Base-by-base conservation (phyloP, 2,888 invertebrate species). In the Tholera decimalis region DNA sequence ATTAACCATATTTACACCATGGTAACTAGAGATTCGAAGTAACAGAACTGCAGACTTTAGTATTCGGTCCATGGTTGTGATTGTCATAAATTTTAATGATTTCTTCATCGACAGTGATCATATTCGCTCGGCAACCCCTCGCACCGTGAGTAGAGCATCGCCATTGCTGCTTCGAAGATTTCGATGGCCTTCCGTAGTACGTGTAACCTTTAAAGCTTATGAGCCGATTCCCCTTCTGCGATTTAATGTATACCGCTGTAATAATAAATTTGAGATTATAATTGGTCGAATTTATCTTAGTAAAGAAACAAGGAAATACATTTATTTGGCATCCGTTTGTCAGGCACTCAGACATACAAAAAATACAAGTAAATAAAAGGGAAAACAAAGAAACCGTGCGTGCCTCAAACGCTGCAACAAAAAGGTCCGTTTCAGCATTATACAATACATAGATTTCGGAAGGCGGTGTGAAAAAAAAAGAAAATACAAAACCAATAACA, bases 71-170 rank as follows among this genome's bases (percentile, higher is more conserved):
- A 58, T 61, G 61, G 22, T 22, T 61, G 18, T 61, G 61, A 3
- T 46, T 59, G 0, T 44, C 51, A 30, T 55, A 11, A 7, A 66
- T 4, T 11, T 22, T 22, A 0, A 87, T 43, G 4, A 89, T 79
- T 43, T 65, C 66, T 8, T 85, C 77, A 3, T 84, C 65, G 0
- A 87, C 28, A 0, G 88, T 90, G 30, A 83, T 59, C 0, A 89
- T 30, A 3, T 53, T 74, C 0, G 89, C 90, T 41, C 64, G 74
- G 64, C 91, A 91, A 0, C 88, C 87, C 7, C 67, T 64, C 1
- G 74, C 71, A 7, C 24, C 56, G 63, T 92, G 89, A 0, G 91
- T 91, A 0, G 91, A 92, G 58, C 92, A 91, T 1, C 83, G 73
- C 92, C 92, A 92, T 9, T 90, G 73, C 0, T 70, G 53, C 33